These are phyloP conservation scores for Acheta domesticus DNA, from an alignment of 2,888 invertebrate species.

Conservation along the genomic window DNA sequence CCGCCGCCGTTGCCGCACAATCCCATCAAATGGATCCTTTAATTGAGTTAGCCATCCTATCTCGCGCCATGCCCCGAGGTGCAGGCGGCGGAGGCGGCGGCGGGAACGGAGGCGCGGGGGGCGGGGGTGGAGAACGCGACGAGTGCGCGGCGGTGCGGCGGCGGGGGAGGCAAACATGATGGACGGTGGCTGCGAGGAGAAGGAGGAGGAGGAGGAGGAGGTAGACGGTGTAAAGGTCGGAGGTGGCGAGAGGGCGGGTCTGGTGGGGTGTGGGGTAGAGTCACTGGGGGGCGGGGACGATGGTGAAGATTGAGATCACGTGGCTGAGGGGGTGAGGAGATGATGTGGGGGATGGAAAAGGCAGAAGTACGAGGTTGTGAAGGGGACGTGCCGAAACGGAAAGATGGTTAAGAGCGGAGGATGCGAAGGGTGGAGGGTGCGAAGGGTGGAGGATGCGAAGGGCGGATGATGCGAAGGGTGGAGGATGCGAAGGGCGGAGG, in stretches of 20 bases:
- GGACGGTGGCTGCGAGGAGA: slow-evolving; percentile 28
- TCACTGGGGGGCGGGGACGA: neutral
- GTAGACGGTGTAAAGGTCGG: neutral
- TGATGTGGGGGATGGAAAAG: too few relatives aligned
- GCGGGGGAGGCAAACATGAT: too few relatives aligned
- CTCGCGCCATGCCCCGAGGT: neutral
- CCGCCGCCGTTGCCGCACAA: slow-evolving; percentile 32
- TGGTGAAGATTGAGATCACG: too few relatives aligned
- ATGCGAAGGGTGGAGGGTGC: too few relatives aligned
- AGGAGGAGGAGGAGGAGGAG: slow-evolving; percentile 22
- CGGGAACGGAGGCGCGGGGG: slow-evolving; percentile 31
- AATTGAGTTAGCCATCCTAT: slow-evolving; percentile 38
- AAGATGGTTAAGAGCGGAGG: too few relatives aligned
- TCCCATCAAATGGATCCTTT: slow-evolving; percentile 39
- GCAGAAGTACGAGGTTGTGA: too few relatives aligned
- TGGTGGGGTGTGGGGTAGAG: slow-evolving; percentile 33
- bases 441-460: too few relatives aligned
- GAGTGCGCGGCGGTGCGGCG: neutral
- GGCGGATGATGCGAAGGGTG: too few relatives aligned
- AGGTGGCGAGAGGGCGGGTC: slow-evolving; percentile 22
- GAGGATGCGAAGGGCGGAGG: too few relatives aligned
- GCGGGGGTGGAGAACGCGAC: neutral
- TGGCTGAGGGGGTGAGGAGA: too few relatives aligned
- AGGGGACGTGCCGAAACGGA: too few relatives aligned
- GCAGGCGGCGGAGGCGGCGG: slow-evolving; percentile 21